These are phyloP conservation scores for Junonia oenone DNA, from an alignment of 2,888 invertebrate species.

Conservation along the genomic window DNA sequence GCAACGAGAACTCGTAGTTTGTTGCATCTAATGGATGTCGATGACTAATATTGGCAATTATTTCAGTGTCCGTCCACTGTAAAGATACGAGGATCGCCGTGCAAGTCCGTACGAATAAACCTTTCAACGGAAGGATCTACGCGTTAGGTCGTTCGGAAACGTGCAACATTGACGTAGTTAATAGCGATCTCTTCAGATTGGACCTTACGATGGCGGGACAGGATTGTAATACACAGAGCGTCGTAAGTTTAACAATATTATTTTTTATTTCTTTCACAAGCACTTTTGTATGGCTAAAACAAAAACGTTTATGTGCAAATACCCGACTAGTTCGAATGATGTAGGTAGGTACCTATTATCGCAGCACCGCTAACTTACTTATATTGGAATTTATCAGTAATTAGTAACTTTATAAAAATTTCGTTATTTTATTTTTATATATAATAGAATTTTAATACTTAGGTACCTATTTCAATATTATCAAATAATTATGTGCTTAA, in stretches of 20 bases:
- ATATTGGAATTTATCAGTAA: too few relatives aligned
- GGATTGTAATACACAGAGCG: constrained; percentile 96
- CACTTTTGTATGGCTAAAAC: not conserved
- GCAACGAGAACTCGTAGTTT: not conserved
- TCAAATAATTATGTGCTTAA: too few relatives aligned
- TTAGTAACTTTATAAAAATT: too few relatives aligned
- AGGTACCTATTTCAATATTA: too few relatives aligned
- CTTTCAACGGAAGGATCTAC: constrained; percentile 96
- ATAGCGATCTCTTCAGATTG: constrained; percentile 93
- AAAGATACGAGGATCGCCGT: constrained; percentile 96
- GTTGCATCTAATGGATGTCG: not conserved
- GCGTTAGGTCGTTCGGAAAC: constrained; percentile 96
- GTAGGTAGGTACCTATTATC: too few relatives aligned
- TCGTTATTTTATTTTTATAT: too few relatives aligned
- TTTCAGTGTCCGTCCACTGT: constrained; percentile 93
- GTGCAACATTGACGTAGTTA: constrained; percentile 95
- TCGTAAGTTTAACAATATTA: constrained; percentile 82
- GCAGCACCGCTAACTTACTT: too few relatives aligned
- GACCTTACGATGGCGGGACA: constrained; percentile 96
- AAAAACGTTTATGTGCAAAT: too few relatives aligned
- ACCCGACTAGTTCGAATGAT: too few relatives aligned
- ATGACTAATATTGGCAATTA: constrained; percentile 10
- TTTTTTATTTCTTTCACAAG: not conserved
- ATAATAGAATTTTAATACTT: too few relatives aligned
- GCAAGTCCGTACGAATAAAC: constrained; percentile 94